Evolutionary conservation across 1,140 invertebrate species (phyloP).

Genomic region (Bombus pyrosoma): DNA sequence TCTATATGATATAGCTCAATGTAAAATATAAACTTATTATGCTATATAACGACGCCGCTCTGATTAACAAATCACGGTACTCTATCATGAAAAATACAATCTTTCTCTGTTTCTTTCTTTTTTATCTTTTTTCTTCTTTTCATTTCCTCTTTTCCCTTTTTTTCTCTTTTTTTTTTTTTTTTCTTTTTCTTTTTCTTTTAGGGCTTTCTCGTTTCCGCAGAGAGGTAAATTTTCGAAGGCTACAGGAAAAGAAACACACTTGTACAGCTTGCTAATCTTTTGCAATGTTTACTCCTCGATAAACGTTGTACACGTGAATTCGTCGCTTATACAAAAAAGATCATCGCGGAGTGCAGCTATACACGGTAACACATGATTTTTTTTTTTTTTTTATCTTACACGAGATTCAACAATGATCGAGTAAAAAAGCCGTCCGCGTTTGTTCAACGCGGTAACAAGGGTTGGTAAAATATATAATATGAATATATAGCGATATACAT

Average conservation of each 20-base stretch:
- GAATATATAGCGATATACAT: slow-evolving; percentile 72
- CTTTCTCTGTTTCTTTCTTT: neutral
- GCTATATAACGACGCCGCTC: slow-evolving; percentile 1
- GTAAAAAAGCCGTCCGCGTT: slow-evolving; percentile 79
- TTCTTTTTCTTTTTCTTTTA: neutral
- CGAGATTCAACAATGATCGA: slow-evolving; percentile 81
- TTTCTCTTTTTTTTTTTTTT: neutral
- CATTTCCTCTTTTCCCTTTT: neutral
- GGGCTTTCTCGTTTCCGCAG: neutral
- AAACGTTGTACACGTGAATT: slow-evolving; percentile 72
- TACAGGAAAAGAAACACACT: slow-evolving; percentile 62
- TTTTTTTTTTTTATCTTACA: slow-evolving; percentile 76
- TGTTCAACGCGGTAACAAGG: slow-evolving; percentile 78
- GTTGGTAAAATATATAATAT: slow-evolving; percentile 79
- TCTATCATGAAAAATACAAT: neutral
- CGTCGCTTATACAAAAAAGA: slow-evolving; percentile 76
- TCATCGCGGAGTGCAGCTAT: slow-evolving; percentile 75
- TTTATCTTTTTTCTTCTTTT: neutral
- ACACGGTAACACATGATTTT: slow-evolving; percentile 75
- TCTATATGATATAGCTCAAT: slow-evolving; percentile 24
- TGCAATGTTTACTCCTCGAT: slow-evolving; percentile 73
- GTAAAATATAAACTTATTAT: slow-evolving; percentile 55
- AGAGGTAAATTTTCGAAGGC: slow-evolving; percentile 9
- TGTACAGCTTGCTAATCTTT: slow-evolving; percentile 75
- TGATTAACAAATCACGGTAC: neutral